Percentiles rank a stretch among this genome's conserved stretches.
These are phyloP conservation scores for Vireo altiloquus DNA, from an alignment of 2,113 vertebrate species.

Conservation along the genomic window DNA sequence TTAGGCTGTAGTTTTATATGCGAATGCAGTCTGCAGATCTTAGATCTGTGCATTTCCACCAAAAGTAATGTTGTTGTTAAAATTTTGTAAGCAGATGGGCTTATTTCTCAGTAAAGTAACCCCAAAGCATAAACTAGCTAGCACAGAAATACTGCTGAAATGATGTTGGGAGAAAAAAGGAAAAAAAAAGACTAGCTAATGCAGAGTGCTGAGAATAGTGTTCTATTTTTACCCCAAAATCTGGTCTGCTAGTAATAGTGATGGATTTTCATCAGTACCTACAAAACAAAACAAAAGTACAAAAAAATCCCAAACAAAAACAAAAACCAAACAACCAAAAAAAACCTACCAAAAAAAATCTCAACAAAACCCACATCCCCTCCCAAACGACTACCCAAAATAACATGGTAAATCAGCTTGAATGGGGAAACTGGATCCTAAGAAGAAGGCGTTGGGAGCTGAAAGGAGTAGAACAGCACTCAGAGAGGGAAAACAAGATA, in stretches of 20 bases:
- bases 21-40: neutral
- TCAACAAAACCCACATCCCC: too few relatives aligned
- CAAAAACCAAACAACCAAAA: neutral
- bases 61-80: conserved; percentile 7
- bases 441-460: neutral
- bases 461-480: neutral
- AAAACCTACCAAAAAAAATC: neutral
- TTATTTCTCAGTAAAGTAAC: conserved; percentile 11
- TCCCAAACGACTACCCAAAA: neutral
- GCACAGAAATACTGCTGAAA: neutral
- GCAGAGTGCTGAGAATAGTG: neutral
- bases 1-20: neutral
- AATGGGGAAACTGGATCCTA: neutral
- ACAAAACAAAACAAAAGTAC: neutral
- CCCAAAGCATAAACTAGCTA: conserved; percentile 30
- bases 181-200: neutral
- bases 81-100: conserved; percentile 18
- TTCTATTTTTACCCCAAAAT: conserved; percentile 32
- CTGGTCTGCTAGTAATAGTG: neutral
- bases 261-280: neutral
- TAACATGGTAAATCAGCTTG: neutral
- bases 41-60: neutral
- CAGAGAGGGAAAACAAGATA: conserved; percentile 10
- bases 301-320: neutral
- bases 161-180: neutral